Percentiles rank a stretch among this genome's conserved stretches.
These are phyloP conservation scores for Pseudomyrmex pallidus DNA, from an alignment of 1,140 invertebrate genomes.

Conservation along the genomic window DNA sequence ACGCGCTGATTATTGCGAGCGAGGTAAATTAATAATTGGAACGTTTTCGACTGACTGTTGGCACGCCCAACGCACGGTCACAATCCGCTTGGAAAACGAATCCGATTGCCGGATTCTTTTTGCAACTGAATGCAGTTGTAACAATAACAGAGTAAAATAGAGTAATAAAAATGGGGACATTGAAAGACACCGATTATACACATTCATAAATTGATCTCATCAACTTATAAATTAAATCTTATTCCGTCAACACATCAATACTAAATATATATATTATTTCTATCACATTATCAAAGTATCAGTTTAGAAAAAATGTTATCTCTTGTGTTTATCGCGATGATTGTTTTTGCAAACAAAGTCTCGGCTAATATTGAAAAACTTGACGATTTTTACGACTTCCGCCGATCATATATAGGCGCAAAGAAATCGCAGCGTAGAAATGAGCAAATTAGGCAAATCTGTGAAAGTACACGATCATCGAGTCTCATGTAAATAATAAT, in stretches of 20 bases:
- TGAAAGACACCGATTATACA: too few species aligned
- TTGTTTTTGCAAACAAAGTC: background rate
- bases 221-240: background rate
- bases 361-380: slow-evolving; percentile 17
- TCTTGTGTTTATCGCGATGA: slow-evolving; percentile 34
- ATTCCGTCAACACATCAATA: background rate
- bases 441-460: slow-evolving; percentile 71
- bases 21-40: slow-evolving; percentile 79
- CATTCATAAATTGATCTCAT: too few species aligned
- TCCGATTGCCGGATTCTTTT: slow-evolving; percentile 6
- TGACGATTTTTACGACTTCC: slow-evolving; percentile 46
- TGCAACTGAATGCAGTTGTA: background rate
- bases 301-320: slow-evolving; percentile 39
- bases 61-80: slow-evolving; percentile 21
- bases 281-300: background rate
- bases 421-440: slow-evolving; percentile 63
- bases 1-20: slow-evolving; percentile 70
- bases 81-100: slow-evolving; percentile 36
- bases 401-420: slow-evolving; percentile 31
- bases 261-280: background rate
- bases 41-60: slow-evolving; percentile 65
- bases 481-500: background rate
- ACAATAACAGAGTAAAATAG: slow-evolving; percentile 1
- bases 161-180: background rate
- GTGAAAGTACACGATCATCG: background rate